These are phyloP conservation scores for Diabrotica virgifera DNA, from an alignment of 1,140 invertebrate genomes.

Conservation along the genomic window DNA sequence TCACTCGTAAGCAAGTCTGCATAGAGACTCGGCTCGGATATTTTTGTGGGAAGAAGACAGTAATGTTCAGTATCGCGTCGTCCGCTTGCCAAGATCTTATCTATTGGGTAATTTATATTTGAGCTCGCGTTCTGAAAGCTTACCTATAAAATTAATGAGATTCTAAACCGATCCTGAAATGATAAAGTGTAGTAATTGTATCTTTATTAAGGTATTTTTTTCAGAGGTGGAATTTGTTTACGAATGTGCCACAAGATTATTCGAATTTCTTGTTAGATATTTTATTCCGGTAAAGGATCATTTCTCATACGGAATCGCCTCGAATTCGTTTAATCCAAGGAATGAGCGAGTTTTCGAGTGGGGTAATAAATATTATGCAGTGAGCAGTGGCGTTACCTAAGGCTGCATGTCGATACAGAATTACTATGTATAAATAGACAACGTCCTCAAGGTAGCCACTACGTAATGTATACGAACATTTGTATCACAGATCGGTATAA, in stretches of 20 bases:
- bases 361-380: background rate
- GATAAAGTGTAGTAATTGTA: conserved; percentile 41
- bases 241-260: conserved; percentile 18
- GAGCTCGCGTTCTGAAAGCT: conserved; percentile 38
- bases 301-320: conserved; percentile 10
- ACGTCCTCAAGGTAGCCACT: background rate
- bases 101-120: conserved; percentile 36
- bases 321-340: background rate
- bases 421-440: too few species aligned
- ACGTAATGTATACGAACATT: background rate
- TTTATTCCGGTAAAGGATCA: conserved; percentile 15
- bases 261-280: conserved; percentile 22
- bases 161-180: conserved; percentile 38
- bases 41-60: conserved; percentile 2
- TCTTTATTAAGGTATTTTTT: conserved; percentile 40
- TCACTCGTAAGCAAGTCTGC: background rate
- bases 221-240: conserved; percentile 21
- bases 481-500: background rate
- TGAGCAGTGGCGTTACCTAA: too few species aligned
- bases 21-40: background rate
- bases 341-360: conserved; percentile 6
- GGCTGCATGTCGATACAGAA: too few species aligned
- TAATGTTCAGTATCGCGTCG: background rate
- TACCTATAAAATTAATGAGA: conserved; percentile 37
- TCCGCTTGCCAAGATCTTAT: conserved; percentile 32